Evolutionary conservation across 1,140 invertebrate genomes (phyloP).

Genomic region (Harpegnathos saltator): DNA sequence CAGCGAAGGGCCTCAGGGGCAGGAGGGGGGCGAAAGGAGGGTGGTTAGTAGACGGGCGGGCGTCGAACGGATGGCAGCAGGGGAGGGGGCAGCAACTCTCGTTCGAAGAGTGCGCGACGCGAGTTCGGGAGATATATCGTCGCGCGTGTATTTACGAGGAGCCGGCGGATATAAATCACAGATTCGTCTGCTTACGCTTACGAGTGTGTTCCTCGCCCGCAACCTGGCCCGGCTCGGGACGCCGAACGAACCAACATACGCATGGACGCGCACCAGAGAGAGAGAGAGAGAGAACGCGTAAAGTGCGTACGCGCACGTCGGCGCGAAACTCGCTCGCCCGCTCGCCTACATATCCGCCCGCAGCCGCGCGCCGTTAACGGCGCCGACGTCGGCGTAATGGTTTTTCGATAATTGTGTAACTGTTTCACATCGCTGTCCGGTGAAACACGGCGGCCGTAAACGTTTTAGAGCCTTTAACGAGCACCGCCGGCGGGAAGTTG

Average conservation of each 20-base stretch:
- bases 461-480: conserved; percentile 72
- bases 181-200: conserved; percentile 73
- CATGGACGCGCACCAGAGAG: neutral
- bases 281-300: too few relatives aligned
- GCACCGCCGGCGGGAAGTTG: neutral
- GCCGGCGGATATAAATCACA: conserved; percentile 71
- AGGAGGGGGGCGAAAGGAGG: conserved; percentile 5
- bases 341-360: too few relatives aligned
- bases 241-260: neutral
- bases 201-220: too few relatives aligned
- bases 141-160: conserved; percentile 74
- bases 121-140: conserved; percentile 72
- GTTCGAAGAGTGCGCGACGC: conserved; percentile 68
- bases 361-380: conserved; percentile 38
- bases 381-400: conserved; percentile 71
- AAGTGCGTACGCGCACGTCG: neutral
- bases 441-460: conserved; percentile 69
- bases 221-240: conserved; percentile 27
- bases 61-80: too few relatives aligned
- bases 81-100: conserved; percentile 38
- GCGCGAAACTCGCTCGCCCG: neutral
- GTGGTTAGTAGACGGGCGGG: neutral
- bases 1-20: too few relatives aligned
- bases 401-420: conserved; percentile 77
- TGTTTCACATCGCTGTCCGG: conserved; percentile 73